Evolutionary conservation across 2,888 invertebrate species (phyloP).

Genomic region (Eristalinus aeneus): DNA sequence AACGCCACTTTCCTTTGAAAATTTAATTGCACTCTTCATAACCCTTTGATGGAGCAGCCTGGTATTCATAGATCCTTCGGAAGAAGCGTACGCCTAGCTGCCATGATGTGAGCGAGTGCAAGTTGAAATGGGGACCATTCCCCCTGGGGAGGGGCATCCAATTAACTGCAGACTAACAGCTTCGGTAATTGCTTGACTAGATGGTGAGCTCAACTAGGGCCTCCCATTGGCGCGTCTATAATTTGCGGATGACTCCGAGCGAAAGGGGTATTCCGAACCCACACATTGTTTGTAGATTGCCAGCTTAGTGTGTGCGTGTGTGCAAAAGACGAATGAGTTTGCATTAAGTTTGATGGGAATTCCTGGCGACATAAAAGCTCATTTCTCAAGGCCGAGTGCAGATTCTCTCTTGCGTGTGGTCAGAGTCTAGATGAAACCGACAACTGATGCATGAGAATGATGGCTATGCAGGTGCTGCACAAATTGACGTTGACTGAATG

Average conservation of each 20-base stretch:
- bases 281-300: not conserved
- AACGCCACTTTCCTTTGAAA: not conserved
- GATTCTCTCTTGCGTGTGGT: not conserved
- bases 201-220: not conserved
- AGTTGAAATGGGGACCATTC: not conserved
- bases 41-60: not conserved
- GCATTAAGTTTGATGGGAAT: not conserved
- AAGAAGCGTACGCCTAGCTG: no score
- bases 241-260: not conserved
- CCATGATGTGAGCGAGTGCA: not conserved
- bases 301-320: not conserved
- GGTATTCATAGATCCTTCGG: not conserved
- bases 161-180: not conserved
- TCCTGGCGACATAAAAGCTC: not conserved
- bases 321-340: not conserved
- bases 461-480: not conserved
- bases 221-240: not conserved
- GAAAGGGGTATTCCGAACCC: not conserved
- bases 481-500: not conserved
- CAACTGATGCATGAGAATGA: not conserved
- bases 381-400: not conserved
- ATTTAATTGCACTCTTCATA: constrained; percentile 4
- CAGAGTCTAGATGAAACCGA: not conserved
- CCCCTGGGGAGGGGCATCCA: not conserved
- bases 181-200: not conserved